phyloP scores from a whole-genome alignment of 1,140 invertebrate species.

The Aporrectodea caliginosa region DNA sequence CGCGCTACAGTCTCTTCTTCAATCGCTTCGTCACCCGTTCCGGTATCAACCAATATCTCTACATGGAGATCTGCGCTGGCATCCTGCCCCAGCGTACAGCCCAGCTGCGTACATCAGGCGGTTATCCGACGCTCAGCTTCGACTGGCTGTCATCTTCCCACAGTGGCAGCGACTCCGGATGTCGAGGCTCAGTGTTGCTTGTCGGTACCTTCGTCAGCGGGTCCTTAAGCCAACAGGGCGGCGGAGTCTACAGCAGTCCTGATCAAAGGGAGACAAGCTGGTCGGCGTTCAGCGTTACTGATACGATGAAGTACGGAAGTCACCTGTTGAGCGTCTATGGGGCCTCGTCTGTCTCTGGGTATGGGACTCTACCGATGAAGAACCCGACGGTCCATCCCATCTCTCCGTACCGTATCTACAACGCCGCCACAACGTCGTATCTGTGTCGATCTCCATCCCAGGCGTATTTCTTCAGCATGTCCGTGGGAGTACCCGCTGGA shows the following conservation, averaged over 20 bases:
- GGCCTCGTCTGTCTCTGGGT: neutral
- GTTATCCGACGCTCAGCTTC: neutral
- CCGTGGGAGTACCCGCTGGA: neutral
- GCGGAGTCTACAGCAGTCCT: neutral
- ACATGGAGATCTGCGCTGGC: neutral
- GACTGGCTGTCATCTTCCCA: neutral
- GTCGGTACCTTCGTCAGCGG: neutral
- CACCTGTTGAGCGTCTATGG: neutral
- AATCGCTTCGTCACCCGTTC: neutral
- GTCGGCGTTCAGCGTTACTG: neutral
- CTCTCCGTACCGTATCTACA: neutral
- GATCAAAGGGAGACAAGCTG: neutral
- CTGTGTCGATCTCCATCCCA: neutral
- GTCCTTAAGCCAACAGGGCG: neutral
- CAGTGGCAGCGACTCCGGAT: neutral
- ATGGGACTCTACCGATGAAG: neutral
- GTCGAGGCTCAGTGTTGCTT: neutral
- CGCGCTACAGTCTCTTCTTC: neutral
- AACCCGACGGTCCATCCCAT: neutral
- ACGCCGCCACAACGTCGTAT: neutral
- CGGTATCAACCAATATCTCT: neutral
- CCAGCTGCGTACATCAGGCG: neutral
- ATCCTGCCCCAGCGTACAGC: neutral
- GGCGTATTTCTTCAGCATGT: neutral
- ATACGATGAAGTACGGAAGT: neutral